Evolutionary conservation across 2,888 invertebrate genomes (phyloP).

Genomic region (Mesorhabditis sp.): DNA sequence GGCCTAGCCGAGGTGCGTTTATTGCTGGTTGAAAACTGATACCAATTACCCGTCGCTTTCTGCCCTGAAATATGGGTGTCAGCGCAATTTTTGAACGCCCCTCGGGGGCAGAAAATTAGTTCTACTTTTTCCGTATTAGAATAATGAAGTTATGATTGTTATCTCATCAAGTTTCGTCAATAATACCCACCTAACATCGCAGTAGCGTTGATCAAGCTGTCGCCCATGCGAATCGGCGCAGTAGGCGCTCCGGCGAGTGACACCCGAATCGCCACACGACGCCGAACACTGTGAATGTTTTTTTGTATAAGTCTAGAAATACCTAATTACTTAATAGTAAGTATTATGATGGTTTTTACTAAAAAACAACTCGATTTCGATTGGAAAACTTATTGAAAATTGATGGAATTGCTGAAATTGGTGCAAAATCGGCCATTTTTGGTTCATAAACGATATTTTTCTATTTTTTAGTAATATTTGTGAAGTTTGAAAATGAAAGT

Average conservation of each 20-base stretch:
- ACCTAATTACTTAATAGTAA: too few relatives aligned
- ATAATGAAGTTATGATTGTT: background rate
- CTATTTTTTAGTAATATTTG: too few relatives aligned
- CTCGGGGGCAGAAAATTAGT: too few relatives aligned
- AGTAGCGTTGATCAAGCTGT: constrained; percentile 35
- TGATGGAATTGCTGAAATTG: too few relatives aligned
- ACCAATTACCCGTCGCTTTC: constrained; percentile 6
- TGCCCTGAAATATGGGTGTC: constrained; percentile 6
- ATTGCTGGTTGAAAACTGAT: constrained; percentile 56
- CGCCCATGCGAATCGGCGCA: constrained; percentile 58
- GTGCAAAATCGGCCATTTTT: too few relatives aligned
- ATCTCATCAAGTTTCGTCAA: constrained; percentile 23
- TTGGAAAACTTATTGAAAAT: too few relatives aligned
- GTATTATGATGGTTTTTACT: too few relatives aligned
- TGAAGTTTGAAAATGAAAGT: too few relatives aligned
- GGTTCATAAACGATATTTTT: too few relatives aligned
- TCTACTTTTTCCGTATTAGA: too few relatives aligned
- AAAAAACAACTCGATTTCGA: too few relatives aligned
- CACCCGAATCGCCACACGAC: constrained; percentile 59
- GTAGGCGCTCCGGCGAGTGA: constrained; percentile 56
- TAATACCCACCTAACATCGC: constrained; percentile 20
- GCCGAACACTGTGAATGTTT: constrained; percentile 57
- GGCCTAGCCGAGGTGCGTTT: constrained; percentile 56
- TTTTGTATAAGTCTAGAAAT: background rate
- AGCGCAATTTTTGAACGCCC: background rate